phyloP scores from a whole-genome alignment of 1,140 invertebrate genomes.

The Polypedilum pembai region DNA sequence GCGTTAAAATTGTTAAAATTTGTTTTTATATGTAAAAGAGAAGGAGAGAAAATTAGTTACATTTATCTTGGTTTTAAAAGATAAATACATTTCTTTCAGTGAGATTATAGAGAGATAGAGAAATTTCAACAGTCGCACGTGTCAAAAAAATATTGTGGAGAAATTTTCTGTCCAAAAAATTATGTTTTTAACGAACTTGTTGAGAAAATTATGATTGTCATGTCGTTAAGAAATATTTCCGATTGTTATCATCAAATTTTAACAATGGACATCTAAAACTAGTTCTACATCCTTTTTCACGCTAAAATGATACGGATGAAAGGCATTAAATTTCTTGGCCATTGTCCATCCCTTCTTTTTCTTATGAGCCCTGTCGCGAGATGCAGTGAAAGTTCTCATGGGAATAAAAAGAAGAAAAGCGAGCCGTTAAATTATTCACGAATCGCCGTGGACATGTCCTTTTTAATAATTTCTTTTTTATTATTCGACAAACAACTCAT shows the following conservation, averaged over 20 bases:
- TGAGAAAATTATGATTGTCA: too few relatives aligned
- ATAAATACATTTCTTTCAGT: neutral
- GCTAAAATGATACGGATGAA: neutral
- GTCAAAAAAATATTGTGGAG: neutral
- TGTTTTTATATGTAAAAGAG: neutral
- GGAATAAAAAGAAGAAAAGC: too few relatives aligned
- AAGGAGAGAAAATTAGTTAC: slow-evolving; percentile 5
- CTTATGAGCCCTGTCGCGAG: too few relatives aligned
- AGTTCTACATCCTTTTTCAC: neutral
- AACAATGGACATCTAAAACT: neutral
- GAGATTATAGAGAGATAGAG: neutral
- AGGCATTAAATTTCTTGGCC: slow-evolving; percentile 4
- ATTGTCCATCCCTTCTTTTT: neutral
- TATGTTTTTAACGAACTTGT: too few relatives aligned
- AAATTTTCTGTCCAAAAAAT: too few relatives aligned
- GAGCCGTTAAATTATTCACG: neutral
- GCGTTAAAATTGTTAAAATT: neutral
- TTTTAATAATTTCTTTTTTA: neutral
- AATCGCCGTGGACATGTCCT: neutral
- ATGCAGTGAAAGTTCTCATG: too few relatives aligned
- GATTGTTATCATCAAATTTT: too few relatives aligned
- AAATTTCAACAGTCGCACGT: slow-evolving; percentile 11
- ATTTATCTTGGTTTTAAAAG: neutral
- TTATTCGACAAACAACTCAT: neutral
- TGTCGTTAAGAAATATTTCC: too few relatives aligned